Conservation (phyloP, 2,888 invertebrate genomes). For the Dexiosoma caninum region DNA sequence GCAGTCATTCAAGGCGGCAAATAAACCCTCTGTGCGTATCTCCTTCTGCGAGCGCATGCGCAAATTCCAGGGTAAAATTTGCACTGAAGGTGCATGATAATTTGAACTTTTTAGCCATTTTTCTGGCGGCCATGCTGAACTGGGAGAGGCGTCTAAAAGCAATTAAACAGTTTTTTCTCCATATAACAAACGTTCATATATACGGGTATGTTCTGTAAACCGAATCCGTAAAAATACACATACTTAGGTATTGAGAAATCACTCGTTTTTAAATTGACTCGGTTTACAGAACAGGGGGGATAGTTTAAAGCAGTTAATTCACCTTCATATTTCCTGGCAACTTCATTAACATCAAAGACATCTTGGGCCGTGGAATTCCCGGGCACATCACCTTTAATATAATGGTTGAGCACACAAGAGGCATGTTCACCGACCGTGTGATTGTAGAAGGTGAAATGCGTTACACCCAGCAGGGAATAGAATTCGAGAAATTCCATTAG, state of each 20-base stretch:
- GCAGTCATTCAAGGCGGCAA: constrained; percentile 95
- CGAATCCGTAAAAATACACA: too few species aligned
- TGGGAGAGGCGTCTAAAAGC: constrained; percentile 14
- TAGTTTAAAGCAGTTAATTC: too few species aligned
- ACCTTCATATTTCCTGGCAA: constrained; percentile 39
- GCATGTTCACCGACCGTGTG: constrained; percentile 89
- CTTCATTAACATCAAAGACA: constrained; percentile 66
- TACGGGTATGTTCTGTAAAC: too few species aligned
- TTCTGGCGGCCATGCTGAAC: constrained; percentile 20
- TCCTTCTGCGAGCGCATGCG: constrained; percentile 92
- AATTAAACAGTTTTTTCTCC: not conserved
- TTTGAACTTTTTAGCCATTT: constrained; percentile 59
- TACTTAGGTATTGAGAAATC: too few species aligned
- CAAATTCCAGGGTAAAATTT: constrained; percentile 82
- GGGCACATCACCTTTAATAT: constrained; percentile 75
- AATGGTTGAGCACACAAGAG: constrained; percentile 86
- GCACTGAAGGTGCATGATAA: constrained; percentile 75
- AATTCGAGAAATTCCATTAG: constrained; percentile 93
- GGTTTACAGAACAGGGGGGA: too few species aligned
- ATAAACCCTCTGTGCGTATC: constrained; percentile 94
- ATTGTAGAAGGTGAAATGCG: constrained; percentile 94
- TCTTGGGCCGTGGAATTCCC: constrained; percentile 74
- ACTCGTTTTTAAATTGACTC: too few species aligned
- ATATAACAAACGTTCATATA: too few species aligned
- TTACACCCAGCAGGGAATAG: constrained; percentile 88